A percentile compares a stretch with the other conserved stretches of the same genome.
Evolutionary conservation across 2,113 vertebrate genomes (phyloP).

Genomic region (Sebastes schlegelii): DNA sequence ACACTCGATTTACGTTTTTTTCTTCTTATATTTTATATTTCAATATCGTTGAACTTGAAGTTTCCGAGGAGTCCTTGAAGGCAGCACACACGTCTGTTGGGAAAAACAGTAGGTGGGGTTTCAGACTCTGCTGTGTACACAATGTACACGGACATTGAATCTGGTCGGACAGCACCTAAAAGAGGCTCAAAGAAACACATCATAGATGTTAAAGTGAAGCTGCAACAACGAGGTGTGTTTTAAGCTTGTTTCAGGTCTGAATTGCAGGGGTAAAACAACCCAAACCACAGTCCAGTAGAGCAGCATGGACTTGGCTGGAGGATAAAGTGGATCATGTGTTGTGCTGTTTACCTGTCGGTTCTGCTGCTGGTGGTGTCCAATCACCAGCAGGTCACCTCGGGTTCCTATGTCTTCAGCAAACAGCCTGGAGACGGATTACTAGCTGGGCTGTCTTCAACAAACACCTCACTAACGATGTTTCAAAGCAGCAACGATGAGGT

Average conservation of each 20-base stretch:
- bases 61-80: conserved; percentile 50
- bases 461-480: conserved; percentile 27
- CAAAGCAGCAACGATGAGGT: conserved; percentile 66
- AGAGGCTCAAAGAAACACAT: background rate
- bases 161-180: fast-evolving
- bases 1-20: background rate
- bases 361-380: conserved; percentile 17
- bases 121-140: background rate
- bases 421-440: conserved; percentile 2
- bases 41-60: background rate
- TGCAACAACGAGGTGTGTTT: background rate
- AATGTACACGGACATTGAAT: conserved; percentile 13
- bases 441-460: background rate
- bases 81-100: conserved; percentile 22
- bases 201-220: background rate
- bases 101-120: conserved; percentile 57
- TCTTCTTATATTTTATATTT: too few relatives aligned
- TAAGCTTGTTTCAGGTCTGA: background rate
- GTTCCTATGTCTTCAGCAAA: background rate
- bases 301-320: conserved; percentile 57
- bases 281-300: background rate
- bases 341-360: background rate
- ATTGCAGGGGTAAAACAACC: background rate
- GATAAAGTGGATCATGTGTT: conserved; percentile 52
- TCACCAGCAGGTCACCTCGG: conserved; percentile 18